phyloP scores from a whole-genome alignment of 1,140 invertebrate species.

The Andricus grossulariae region DNA sequence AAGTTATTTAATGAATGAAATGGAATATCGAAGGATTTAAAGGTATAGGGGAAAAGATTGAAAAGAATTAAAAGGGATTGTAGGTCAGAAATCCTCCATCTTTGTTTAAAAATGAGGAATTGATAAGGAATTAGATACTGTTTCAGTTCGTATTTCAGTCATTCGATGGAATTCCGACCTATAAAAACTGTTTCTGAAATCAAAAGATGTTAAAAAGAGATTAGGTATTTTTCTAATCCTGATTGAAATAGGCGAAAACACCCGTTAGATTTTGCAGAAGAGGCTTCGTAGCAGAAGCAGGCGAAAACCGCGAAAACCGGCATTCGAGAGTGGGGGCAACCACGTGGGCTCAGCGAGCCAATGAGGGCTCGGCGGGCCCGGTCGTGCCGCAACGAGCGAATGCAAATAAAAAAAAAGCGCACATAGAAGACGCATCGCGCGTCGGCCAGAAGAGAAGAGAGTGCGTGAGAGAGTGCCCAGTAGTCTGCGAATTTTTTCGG shows the following conservation, averaged over 20 bases:
- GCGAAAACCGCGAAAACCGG: conserved; percentile 58
- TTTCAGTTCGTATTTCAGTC: too few relatives aligned
- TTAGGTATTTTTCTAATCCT: background rate
- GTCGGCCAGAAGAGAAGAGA: conserved; percentile 49
- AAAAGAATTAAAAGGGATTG: too few relatives aligned
- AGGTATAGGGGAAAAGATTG: too few relatives aligned
- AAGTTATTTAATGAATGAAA: too few relatives aligned
- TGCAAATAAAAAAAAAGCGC: conserved; percentile 51
- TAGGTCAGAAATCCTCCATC: too few relatives aligned
- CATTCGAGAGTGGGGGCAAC: conserved; percentile 60
- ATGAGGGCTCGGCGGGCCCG: conserved; percentile 46
- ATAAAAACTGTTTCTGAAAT: too few relatives aligned
- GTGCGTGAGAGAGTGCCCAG: conserved; percentile 33
- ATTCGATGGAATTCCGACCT: too few relatives aligned
- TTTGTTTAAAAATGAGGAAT: too few relatives aligned
- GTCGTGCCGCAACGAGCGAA: conserved; percentile 39
- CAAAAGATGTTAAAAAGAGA: background rate
- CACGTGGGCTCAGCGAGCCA: conserved; percentile 46
- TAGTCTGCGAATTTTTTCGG: conserved; percentile 31
- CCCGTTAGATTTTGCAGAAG: conserved; percentile 68
- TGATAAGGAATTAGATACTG: too few relatives aligned
- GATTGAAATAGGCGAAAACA: conserved; percentile 56
- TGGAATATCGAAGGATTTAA: too few relatives aligned
- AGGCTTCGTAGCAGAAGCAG: conserved; percentile 43
- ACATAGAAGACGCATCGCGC: conserved; percentile 43